A percentile compares a stretch with the other conserved stretches of the same genome.
These are phyloP conservation scores for Cephus pygmeus DNA, from an alignment of 2,888 invertebrate species.

Conservation along the genomic window DNA sequence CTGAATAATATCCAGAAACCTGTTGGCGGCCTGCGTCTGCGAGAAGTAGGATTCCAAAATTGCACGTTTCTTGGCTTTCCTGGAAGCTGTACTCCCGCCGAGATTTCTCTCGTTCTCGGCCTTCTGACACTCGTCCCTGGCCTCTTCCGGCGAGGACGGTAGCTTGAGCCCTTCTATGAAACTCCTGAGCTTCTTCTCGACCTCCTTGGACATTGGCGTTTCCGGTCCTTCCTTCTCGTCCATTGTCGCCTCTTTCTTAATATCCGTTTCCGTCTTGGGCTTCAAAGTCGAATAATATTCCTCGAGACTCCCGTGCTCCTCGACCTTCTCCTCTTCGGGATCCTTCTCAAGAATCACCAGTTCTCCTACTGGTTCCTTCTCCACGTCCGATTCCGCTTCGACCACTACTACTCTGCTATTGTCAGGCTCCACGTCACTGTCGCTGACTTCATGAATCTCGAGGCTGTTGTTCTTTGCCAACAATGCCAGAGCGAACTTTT, in stretches of 20 bases:
- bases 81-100: slow-evolving; percentile 55
- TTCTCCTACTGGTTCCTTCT: slow-evolving; percentile 70
- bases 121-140: slow-evolving; percentile 25
- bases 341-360: slow-evolving; percentile 51
- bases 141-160: slow-evolving; percentile 35
- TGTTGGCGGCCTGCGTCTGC: slow-evolving; percentile 72
- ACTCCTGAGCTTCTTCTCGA: slow-evolving; percentile 52
- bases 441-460: slow-evolving; percentile 58
- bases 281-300: slow-evolving; percentile 5
- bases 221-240: slow-evolving; percentile 9
- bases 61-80: slow-evolving; percentile 69
- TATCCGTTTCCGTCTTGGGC: neutral
- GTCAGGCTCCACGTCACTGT: slow-evolving; percentile 52
- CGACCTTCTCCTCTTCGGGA: slow-evolving; percentile 43
- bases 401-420: slow-evolving; percentile 64
- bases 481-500: slow-evolving; percentile 31
- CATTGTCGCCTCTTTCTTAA: neutral
- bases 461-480: slow-evolving; percentile 35
- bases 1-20: slow-evolving; percentile 80
- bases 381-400: slow-evolving; percentile 74
- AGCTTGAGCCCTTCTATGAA: slow-evolving; percentile 57
- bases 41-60: slow-evolving; percentile 71
- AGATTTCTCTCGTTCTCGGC: slow-evolving; percentile 35
- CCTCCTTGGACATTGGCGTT: slow-evolving; percentile 47
- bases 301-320: slow-evolving; percentile 62